Evolutionary conservation across 2,888 invertebrate genomes (phyloP), one percentile per base, ranked within the genome.

Genomic region (Tuberolachnus salignus): DNA sequence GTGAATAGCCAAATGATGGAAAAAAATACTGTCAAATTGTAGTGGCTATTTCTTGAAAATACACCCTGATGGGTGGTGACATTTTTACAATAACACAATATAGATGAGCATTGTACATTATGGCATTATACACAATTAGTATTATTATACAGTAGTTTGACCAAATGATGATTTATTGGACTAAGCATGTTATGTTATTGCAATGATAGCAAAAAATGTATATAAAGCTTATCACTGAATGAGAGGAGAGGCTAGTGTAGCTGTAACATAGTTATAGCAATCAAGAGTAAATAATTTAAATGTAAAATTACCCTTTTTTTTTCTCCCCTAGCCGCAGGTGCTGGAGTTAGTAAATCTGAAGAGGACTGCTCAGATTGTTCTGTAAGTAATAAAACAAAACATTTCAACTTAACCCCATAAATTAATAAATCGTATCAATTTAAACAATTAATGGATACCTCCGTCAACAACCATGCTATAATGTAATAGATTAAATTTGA

Each of bases 401-500:
- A 59, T 26, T 61, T 61, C 9, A 19, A 49, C 16, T 34, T 14
- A 51, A 61, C n/a, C 11, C 13, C 4, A 51, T 63, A n/a, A 14
- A 69, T 26, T 69, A 0, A 34, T 4, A 13, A 46, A 16, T 44
- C 19, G 6, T 14, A 46, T 55, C 1, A 66, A 49, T 55, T 21
- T 42, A 26, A 14, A 49, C 14, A 61, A n/a, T 44, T n/a, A 14
- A 49, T 34, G 19, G 1, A 49, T 57, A 78, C 78, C 34, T 34
- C 34, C 78, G n/a, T 78, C 78, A 11, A 23, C 13, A 1, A 78
- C 78, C 67, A 78, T 69, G 34, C 78, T 59, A 34, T 69, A 42
- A 42, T 78, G 78, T n/a, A 78, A 59, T 23, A 78, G 80, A 64
- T 80, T 81, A 67, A 81, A 81, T 67, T 81, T 81, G 4, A 75